These are phyloP conservation scores for Pelusios castaneus DNA, from an alignment of 2,113 vertebrate genomes.

Conservation along the genomic window DNA sequence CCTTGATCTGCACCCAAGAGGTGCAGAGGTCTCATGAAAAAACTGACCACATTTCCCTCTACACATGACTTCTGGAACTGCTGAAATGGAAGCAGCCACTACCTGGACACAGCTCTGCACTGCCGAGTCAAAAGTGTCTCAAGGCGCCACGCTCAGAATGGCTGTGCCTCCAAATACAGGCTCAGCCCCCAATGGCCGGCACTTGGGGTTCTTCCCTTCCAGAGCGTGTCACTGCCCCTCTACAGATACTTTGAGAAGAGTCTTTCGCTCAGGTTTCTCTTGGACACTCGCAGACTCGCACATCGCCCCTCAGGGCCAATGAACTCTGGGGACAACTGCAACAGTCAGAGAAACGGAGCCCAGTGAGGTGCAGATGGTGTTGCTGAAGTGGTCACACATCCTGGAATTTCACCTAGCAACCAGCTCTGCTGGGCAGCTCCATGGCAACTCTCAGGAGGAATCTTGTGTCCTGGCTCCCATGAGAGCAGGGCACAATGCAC, in stretches of 20 bases:
- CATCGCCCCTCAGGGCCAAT: background rate
- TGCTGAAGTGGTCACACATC: background rate
- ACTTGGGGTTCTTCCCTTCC: too few species aligned
- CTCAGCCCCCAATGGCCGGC: too few species aligned
- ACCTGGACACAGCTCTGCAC: background rate
- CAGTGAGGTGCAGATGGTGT: background rate
- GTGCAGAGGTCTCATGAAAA: too few species aligned
- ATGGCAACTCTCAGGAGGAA: background rate
- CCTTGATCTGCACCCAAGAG: too few species aligned
- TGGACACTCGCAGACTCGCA: background rate
- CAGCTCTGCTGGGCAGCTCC: background rate
- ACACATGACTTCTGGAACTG: background rate
- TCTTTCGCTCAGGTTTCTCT: background rate
- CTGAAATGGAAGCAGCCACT: background rate
- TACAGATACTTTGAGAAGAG: background rate
- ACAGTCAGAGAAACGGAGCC: background rate
- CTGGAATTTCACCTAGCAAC: background rate
- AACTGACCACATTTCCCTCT: background rate
- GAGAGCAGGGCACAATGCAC: background rate
- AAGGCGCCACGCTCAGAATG: background rate
- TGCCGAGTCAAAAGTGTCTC: background rate
- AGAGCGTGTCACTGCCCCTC: background rate
- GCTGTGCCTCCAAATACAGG: background rate
- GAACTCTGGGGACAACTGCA: background rate
- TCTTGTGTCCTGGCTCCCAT: background rate